phyloP scores from a whole-genome alignment of 2,888 invertebrate genomes.

The Erebia ligea region DNA sequence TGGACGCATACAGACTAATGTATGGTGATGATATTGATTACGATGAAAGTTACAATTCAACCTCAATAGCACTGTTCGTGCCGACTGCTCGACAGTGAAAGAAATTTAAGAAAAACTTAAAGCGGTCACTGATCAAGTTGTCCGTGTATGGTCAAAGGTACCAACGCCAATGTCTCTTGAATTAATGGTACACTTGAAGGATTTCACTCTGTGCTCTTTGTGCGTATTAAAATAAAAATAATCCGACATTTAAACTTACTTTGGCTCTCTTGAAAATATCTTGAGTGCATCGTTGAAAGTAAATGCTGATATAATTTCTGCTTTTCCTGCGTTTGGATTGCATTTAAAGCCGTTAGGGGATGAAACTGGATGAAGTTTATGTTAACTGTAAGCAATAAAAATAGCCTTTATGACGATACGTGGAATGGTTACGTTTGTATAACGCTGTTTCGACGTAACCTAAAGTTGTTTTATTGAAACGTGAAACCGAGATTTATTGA shows the following conservation, averaged over 20 bases:
- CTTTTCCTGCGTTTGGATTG: conserved; percentile 77
- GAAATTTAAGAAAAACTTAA: too few relatives aligned
- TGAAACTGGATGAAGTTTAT: conserved; percentile 79
- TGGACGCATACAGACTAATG: too few relatives aligned
- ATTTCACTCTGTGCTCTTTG: conserved; percentile 49
- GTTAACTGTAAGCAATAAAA: conserved; percentile 79
- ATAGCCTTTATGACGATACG: conserved; percentile 80
- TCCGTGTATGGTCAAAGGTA: too few relatives aligned
- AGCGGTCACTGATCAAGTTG: background rate
- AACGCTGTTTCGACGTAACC: conserved; percentile 56
- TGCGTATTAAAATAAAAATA: conserved; percentile 63
- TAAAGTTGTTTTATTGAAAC: conserved; percentile 46
- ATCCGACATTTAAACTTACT: conserved; percentile 64
- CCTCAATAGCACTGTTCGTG: too few relatives aligned
- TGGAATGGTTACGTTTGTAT: conserved; percentile 75
- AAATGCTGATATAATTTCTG: conserved; percentile 77
- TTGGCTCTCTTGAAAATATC: conserved; percentile 67
- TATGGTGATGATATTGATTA: too few relatives aligned
- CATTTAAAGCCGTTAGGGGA: conserved; percentile 75
- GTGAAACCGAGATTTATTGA: conserved; percentile 26
- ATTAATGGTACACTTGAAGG: too few relatives aligned
- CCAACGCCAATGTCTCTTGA: too few relatives aligned
- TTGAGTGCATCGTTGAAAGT: conserved; percentile 81
- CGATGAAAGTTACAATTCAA: too few relatives aligned
- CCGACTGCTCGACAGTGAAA: too few relatives aligned